Conservation (phyloP, 2,888 invertebrate species). For the Lamellibrachia satsuma region DNA sequence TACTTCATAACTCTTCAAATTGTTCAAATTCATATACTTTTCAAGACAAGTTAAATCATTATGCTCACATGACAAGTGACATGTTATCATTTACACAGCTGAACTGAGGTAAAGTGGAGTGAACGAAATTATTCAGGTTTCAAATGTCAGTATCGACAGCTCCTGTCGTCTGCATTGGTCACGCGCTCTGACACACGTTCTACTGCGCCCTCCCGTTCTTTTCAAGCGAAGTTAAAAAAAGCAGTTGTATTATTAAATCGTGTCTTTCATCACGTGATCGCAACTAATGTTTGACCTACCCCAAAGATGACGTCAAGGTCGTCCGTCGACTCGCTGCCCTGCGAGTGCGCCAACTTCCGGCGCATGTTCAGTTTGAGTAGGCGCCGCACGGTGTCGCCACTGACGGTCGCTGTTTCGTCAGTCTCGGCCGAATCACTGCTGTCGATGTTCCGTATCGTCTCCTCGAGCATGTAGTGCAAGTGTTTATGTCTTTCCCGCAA, state of each 20-base stretch:
- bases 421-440: slow-evolving; percentile 34
- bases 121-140: too few species aligned
- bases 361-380: slow-evolving; percentile 27
- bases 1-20: too few species aligned
- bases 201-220: too few species aligned
- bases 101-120: too few species aligned
- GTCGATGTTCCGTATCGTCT: slow-evolving; percentile 36
- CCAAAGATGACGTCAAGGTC: slow-evolving; percentile 33
- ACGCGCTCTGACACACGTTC: too few species aligned
- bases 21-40: too few species aligned
- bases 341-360: slow-evolving; percentile 26
- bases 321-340: slow-evolving; percentile 33
- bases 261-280: background rate
- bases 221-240: too few species aligned
- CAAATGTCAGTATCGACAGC: too few species aligned
- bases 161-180: too few species aligned
- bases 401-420: slow-evolving; percentile 31
- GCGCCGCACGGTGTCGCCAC: slow-evolving; percentile 40
- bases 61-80: too few species aligned
- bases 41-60: too few species aligned
- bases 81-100: too few species aligned
- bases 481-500: slow-evolving; percentile 41
- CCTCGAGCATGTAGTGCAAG: slow-evolving; percentile 38
- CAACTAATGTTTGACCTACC: background rate
- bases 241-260: background rate